phyloP scores from a whole-genome alignment of 2,888 invertebrate species.

The Allophyes oxyacanthae region DNA sequence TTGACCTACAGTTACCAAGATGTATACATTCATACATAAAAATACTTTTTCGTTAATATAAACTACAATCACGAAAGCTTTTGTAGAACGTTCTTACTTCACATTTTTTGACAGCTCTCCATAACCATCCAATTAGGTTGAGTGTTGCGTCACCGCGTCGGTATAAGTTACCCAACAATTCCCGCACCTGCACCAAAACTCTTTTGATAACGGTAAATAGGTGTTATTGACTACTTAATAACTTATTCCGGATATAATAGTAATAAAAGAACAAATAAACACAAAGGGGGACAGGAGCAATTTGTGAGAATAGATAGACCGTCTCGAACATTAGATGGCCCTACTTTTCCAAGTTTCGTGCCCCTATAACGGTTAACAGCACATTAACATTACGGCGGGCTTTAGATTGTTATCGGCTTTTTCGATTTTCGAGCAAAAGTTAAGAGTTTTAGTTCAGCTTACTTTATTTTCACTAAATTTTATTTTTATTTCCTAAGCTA shows the following conservation, averaged over 20 bases:
- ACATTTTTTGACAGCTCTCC: constrained; percentile 32
- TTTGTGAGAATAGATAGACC: constrained; percentile 47
- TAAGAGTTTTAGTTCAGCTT: constrained; percentile 10
- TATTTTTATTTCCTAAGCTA: no score
- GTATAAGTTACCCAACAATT: not conserved
- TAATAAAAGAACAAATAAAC: constrained; percentile 39
- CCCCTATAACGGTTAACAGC: constrained; percentile 39
- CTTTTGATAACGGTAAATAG: constrained; percentile 11
- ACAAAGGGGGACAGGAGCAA: constrained; percentile 29
- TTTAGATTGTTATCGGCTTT: constrained; percentile 27
- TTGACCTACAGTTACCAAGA: no score
- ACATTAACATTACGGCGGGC: constrained; percentile 32
- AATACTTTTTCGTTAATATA: no score
- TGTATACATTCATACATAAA: no score
- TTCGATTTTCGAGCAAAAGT: constrained; percentile 4
- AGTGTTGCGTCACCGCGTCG: no score
- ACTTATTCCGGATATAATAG: constrained; percentile 32
- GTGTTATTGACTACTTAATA: constrained; percentile 22
- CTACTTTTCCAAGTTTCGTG: constrained; percentile 35
- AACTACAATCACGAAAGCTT: constrained; percentile 1
- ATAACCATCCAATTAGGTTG: constrained; percentile 31
- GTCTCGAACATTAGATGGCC: constrained; percentile 27
- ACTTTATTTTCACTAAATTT: not conserved
- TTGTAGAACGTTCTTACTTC: constrained; percentile 2
- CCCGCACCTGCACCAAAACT: constrained; percentile 16